Evolutionary conservation across 1,140 invertebrate genomes (phyloP).

Genomic region (Drosophila malerkotliana): DNA sequence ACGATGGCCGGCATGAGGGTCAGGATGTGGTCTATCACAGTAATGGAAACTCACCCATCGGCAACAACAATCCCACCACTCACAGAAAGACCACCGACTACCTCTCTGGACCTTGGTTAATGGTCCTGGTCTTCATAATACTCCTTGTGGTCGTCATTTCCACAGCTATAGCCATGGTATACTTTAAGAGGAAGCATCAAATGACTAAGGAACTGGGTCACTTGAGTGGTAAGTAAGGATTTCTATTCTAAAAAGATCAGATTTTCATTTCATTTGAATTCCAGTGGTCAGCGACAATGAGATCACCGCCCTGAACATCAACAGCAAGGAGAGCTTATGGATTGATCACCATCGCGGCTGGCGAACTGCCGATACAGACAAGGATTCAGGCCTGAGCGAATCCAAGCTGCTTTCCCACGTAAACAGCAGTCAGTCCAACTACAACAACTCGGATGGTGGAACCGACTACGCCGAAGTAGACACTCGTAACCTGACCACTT

Average conservation of each 20-base stretch:
- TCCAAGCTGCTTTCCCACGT: conserved; percentile 87
- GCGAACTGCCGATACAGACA: conserved; percentile 88
- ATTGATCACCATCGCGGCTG: conserved; percentile 88
- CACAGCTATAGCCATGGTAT: conserved; percentile 87
- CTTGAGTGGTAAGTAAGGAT: conserved; percentile 66
- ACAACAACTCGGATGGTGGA: conserved; percentile 85
- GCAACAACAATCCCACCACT: conserved; percentile 67
- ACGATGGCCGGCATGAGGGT: conserved; percentile 64
- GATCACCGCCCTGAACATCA: conserved; percentile 87
- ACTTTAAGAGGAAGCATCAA: conserved; percentile 87
- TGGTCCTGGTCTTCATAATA: conserved; percentile 88
- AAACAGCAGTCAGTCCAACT: conserved; percentile 85
- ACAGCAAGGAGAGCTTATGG: conserved; percentile 90
- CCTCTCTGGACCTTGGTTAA: conserved; percentile 90
- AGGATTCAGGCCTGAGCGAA: conserved; percentile 86
- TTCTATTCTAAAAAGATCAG: background rate
- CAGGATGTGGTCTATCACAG: conserved; percentile 71
- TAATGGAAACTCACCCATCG: conserved; percentile 56
- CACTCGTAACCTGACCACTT: conserved; percentile 89
- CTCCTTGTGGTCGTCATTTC: conserved; percentile 87
- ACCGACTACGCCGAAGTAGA: conserved; percentile 92
- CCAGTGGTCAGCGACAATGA: conserved; percentile 86
- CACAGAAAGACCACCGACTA: conserved; percentile 83
- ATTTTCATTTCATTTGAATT: background rate
- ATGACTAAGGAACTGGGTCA: conserved; percentile 87